Evolutionary conservation across 2,113 vertebrate genomes (phyloP), one percentile per base, ranked within the genome.

Genomic region (Sander lucioperca): DNA sequence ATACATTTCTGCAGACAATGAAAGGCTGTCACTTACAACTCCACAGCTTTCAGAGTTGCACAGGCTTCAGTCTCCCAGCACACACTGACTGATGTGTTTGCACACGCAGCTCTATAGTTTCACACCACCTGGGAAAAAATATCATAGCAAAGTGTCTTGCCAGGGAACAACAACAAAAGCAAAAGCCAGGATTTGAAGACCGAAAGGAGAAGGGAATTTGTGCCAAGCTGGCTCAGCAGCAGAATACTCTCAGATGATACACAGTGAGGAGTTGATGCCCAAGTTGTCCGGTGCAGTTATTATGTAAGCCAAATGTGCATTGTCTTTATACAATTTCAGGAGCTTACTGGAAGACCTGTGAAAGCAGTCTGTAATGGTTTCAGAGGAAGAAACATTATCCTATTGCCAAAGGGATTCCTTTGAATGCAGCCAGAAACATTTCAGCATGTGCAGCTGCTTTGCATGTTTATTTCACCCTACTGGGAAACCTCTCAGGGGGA

Each of bases 71-170:
- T 71, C 64, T 82, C 74, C 48, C 57, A 36, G 54, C 54, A 80
- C 73, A 83, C 19, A 23, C 45, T 74, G 83, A 89, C 64, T 76
- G 80, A 80, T 79, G 81, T 77, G 73, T 92, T 88, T 85, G 61
- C 82, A 85, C 72, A 77, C 23, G 48, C n/a, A n/a, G 57, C 45
- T 59, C 39, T 57, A 80, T 61, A 77, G 77, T 86, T 85, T 84
- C 23, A 75, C 16, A 59, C 69, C 86, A 89, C 85, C 73, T 80
- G 78, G 83, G 67, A 82, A 66, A 63, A 72, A 76, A 66, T 67
- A 87, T 83, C 75, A 82, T 30, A 74, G 68, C 25, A 68, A 79
- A 74, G 59, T 66, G 62, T 67, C 61, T 80, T 66, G 72, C 64
- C 76, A 73, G 62, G 39, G 25, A 89, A 82, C 53, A 66, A 82